Base-by-base conservation (phyloP, 2,797 vertebrate genomes). In the Sciurus carolinensis region DNA sequence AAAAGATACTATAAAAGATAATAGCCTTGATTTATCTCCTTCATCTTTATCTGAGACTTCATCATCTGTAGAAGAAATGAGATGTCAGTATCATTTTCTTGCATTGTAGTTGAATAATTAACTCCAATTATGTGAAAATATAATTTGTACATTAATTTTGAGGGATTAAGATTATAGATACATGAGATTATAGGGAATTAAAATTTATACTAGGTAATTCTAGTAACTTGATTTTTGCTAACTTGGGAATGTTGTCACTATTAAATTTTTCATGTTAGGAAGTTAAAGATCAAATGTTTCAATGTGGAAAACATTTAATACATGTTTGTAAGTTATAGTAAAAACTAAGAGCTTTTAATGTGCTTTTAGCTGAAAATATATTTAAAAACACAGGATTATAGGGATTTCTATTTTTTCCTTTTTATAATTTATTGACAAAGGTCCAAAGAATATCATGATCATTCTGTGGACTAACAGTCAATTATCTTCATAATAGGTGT, bases 21-120 rank as follows among this genome's bases (percentile, higher is more conserved):
- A 84, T 95, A 97, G 98, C 97, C 77, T 73, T 47, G 91, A 98
- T 73, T 76, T 89, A 75, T 95, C 96, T n/a, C 98, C 98, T 7
- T 17, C 57, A 1, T 82, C 93, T 47, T 97, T 95, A 54, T 30
- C 97, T 89, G 98, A 94, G 83, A 98, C 98, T 86, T 90, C 98
- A 94, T 97, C 97, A 50, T 98, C 98, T 52, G 91, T 98, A 36
- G 99, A 99, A 97, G 98, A 95, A 47, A 98, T 99, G 98, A 99
- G 99, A 99, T 98, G 99, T 99, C 98, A 99, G 99, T 98, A 67
- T 97, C 97, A 67, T 89, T 76, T 89, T 54, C 82, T 69, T 93
- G 50, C 22, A 42, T 81, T 84, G 66, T 76, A 90, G n/a, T 6
- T 26, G 1, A 57, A 87, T 95, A 91, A 62, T 97, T 30, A 86